Base-by-base conservation (phyloP, 1,140 invertebrate genomes). In the Dysdera silvatica region DNA sequence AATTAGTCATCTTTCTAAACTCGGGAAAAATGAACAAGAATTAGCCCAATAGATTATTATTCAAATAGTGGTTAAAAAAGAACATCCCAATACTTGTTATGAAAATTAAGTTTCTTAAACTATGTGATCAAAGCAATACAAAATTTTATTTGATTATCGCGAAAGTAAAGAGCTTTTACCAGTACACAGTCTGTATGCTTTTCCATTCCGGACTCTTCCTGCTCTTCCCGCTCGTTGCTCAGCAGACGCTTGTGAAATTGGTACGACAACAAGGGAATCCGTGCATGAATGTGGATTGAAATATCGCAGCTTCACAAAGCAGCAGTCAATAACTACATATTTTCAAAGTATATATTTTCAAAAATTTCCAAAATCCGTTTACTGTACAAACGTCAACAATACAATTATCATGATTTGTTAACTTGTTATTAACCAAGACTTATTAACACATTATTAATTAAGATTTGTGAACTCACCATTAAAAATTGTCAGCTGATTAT, bases 301-400 rank as follows among this genome's bases (percentile, higher is more conserved):
- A 80, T 89, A 94, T 31, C 88, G 86, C 51, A 95, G 74, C 80
- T 98, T 99, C n/a, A 95, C 90, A 79, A 95, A 99, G 2, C 96
- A 96, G 77, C 89, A 87, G 75, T 99, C 96, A 53, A 98, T 84
- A 47, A 98, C 94, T 91, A 70, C n/a, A n/a, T n/a, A n/a, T n/a
- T n/a, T n/a, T n/a, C n/a, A n/a, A n/a, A n/a, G n/a, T n/a, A n/a
- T n/a, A n/a, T n/a, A n/a, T n/a, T n/a, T n/a, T n/a, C n/a, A n/a
- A n/a, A n/a, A n/a, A n/a, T n/a, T n/a, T n/a, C n/a, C n/a, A n/a
- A n/a, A n/a, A n/a, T n/a, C n/a, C n/a, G n/a, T n/a, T n/a, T n/a
- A n/a, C n/a, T n/a, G n/a, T n/a, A n/a, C n/a, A n/a, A n/a, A n/a
- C n/a, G n/a, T n/a, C n/a, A n/a, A n/a, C n/a, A n/a, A n/a, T n/a